A percentile compares a stretch with the other conserved stretches of the same genome.
Evolutionary conservation across 1,140 invertebrate species (phyloP).

Genomic region (Drosophila pectinifera): DNA sequence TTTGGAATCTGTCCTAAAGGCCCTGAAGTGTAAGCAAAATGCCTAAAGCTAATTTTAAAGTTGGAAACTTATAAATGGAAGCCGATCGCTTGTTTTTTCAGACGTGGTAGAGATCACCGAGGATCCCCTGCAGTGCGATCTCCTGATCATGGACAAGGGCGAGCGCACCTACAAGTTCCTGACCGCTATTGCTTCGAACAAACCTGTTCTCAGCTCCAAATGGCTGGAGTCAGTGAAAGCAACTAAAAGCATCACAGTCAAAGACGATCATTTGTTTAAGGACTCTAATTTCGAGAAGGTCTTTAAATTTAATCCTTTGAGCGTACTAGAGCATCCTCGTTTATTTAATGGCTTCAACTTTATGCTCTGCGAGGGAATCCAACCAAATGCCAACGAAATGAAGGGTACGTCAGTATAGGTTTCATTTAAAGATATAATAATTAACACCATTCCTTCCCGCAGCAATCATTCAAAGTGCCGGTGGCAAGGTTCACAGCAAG

Average conservation of each 20-base stretch:
- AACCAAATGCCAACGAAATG: slow-evolving; percentile 50
- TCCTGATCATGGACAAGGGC: slow-evolving; percentile 65
- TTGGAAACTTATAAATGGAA: neutral
- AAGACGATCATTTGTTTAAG: slow-evolving; percentile 50
- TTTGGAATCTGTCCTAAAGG: slow-evolving; percentile 19
- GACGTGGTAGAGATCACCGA: slow-evolving; percentile 46
- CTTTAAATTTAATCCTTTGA: slow-evolving; percentile 48
- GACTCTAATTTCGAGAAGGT: slow-evolving; percentile 41
- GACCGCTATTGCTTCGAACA: slow-evolving; percentile 44
- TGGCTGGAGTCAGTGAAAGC: slow-evolving; percentile 47
- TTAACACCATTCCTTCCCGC: neutral
- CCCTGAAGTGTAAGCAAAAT: slow-evolving; percentile 35
- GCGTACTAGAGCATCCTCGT: slow-evolving; percentile 12
- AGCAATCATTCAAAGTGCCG: slow-evolving; percentile 61
- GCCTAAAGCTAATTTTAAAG: neutral
- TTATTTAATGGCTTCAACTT: slow-evolving; percentile 45
- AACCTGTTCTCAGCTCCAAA: slow-evolving; percentile 42
- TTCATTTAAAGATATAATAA: too few relatives aligned
- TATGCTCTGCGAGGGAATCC: slow-evolving; percentile 50
- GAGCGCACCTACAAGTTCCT: slow-evolving; percentile 71
- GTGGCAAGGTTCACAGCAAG: slow-evolving; percentile 30
- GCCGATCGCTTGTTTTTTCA: neutral
- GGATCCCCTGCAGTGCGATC: slow-evolving; percentile 49
- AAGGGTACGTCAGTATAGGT: slow-evolving; percentile 40
- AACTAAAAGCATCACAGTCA: slow-evolving; percentile 20